Evolutionary conservation across 2,888 invertebrate genomes (phyloP).

Genomic region (Strigamia maritima): DNA sequence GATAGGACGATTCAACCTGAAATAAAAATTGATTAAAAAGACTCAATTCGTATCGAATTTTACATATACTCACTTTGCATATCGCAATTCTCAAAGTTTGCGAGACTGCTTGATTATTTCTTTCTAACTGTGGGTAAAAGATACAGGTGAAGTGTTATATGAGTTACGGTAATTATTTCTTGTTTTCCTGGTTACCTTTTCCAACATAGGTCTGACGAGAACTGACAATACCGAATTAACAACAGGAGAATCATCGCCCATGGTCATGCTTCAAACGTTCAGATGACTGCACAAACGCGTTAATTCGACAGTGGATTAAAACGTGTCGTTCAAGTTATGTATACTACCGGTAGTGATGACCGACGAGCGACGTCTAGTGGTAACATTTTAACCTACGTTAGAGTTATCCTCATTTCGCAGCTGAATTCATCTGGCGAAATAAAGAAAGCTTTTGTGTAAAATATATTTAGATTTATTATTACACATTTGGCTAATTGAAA

Average conservation of each 20-base stretch:
- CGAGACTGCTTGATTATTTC: conserved; percentile 83
- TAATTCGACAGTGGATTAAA: not conserved
- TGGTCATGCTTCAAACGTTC: conserved; percentile 64
- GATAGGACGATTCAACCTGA: conserved; percentile 75
- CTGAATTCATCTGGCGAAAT: too few species aligned
- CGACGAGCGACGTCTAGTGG: not conserved
- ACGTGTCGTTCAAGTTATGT: not conserved
- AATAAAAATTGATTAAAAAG: too few species aligned
- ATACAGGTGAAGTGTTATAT: not conserved
- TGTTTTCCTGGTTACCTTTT: conserved; percentile 65
- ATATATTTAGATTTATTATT: too few species aligned
- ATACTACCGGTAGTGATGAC: not conserved
- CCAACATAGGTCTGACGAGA: conserved; percentile 84
- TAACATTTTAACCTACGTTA: too few species aligned
- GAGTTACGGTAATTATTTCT: not conserved
- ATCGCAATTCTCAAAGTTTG: conserved; percentile 87
- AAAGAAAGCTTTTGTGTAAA: too few species aligned
- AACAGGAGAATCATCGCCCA: conserved; percentile 91
- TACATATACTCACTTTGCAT: conserved; percentile 62
- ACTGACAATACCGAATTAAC: conserved; percentile 87
- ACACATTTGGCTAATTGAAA: too few species aligned
- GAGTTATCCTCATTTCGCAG: too few species aligned
- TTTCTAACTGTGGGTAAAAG: conserved; percentile 68
- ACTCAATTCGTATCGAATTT: not conserved
- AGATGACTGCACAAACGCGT: not conserved